Base-by-base conservation (phyloP, 2,888 invertebrate species). In the Acronicta leporina region DNA sequence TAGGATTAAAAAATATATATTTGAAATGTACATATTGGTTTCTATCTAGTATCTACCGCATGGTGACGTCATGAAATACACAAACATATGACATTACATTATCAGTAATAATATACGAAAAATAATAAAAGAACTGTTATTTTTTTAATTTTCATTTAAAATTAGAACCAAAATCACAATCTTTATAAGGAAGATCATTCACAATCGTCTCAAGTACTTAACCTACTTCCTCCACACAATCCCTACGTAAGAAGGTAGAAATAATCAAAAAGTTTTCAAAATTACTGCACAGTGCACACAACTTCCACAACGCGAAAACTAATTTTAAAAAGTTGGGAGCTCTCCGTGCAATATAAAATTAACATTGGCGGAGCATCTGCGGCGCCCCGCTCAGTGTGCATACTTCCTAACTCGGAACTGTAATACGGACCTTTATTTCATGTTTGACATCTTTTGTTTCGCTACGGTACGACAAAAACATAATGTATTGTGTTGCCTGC, bases 371-470 rank as follows among this genome's bases (percentile, higher is more conserved):
- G 41, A 27, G 38, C 42, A 56, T 53, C 67, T 61, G 61, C 45
- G 40, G 35, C 30, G 27, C 40, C 8, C n/a, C 43, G 47, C 8
- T n/a, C n/a, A 48, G 48, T 66, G 66, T 46, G 60, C 44, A 10
- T 20, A 33, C 67, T n/a, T 20, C 62, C 53, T 57, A 57, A 45
- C 48, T 45, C 35, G 10, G 33, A 59, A 52, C 20, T 57, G 56
- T 48, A 56, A 45, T 27, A 7, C 42, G 41, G 42, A 48, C 56
- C 56, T 63, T 73, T 63, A 73, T 73, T 63, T 68, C 50, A 68
- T 59, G 68, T 71, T 73, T 54, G 73, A 73, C 59, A 55, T 63
- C 56, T 63, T 73, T 73, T 73, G 73, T 73, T 68, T 63, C 43
- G 45, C 53, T 30, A 27, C 27, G 7, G 40, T 20, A 43, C 25